Base-by-base conservation (phyloP, 2,797 vertebrate genomes). In the Notoglanidium macrostoma region DNA sequence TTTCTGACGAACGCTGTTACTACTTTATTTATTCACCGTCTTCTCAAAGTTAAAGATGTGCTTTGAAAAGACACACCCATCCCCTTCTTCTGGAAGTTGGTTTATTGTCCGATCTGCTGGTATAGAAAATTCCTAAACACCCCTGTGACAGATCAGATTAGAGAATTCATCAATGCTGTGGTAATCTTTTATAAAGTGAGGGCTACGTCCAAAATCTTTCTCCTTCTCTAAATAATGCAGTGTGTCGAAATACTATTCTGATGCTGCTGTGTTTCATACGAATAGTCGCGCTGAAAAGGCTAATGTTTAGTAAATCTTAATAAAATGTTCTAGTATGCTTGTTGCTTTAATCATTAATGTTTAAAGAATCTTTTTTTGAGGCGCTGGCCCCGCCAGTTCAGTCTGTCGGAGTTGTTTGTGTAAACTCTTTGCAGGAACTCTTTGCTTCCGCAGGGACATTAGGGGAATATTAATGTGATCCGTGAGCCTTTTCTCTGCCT, bases 391-490 rank as follows among this genome's bases (percentile, higher is more conserved):
- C 55, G 23, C 46, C 54, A 35, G 76, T 79, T 57, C 3, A 51
- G 61, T 49, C 29, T 70, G 61, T 49, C 40, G 1, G 57, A 83
- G 83, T 73, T 86, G 85, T 89, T 88, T 87, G 72, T 88, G 85
- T 54, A 80, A 85, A 87, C 65, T 88, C 80, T 87, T 86, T 87
- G 87, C 81, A 88, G 74, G 73, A 49, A 77, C 65, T 49, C 81
- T 88, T 88, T 67, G 84, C 85, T 84, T 89, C 80, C 49, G 63
- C 61, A 5, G 83, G 65, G 80, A 86, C 82, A 82, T 88, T 87
- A 86, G 35, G 29, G 72, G 90, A 91, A 91, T 88, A 86, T 89
- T 89, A 91, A 89, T 91, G 89, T 63, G 83, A 80, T 72, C 79
- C 44, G 51, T 54, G n/a, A 83, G 81, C 85, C 54, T n/a, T 76